phyloP scores from a whole-genome alignment of 2,113 vertebrate genomes.

The Aplodontia rufa region DNA sequence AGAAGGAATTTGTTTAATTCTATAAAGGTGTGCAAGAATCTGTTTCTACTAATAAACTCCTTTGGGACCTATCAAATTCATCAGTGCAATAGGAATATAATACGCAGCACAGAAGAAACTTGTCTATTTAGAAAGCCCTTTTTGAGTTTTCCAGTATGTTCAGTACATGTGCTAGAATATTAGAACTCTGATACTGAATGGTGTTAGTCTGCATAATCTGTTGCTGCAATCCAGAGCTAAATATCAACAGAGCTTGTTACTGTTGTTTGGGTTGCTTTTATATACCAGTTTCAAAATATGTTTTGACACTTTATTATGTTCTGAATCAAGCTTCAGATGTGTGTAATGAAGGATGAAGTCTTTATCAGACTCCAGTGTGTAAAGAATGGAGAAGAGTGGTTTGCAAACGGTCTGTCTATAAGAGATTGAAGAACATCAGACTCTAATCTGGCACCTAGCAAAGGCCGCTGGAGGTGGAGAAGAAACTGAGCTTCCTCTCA shows the following conservation, averaged over 20 bases:
- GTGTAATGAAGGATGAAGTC: conserved; percentile 78
- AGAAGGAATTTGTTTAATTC: neutral
- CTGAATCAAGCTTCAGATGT: conserved; percentile 85
- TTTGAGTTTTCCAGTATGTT: conserved; percentile 34
- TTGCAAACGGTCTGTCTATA: conserved; percentile 76
- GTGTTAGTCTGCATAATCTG: conserved; percentile 63
- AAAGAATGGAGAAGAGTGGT: conserved; percentile 76
- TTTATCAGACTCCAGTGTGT: conserved; percentile 78
- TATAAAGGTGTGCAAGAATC: neutral
- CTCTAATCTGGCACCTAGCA: conserved; percentile 49
- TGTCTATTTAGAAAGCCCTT: neutral
- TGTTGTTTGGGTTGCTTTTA: conserved; percentile 83
- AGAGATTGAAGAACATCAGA: conserved; percentile 73
- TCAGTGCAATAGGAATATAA: neutral
- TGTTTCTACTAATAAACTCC: neutral
- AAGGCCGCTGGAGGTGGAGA: neutral
- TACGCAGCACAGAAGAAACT: neutral
- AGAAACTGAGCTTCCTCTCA: neutral
- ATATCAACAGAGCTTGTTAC: conserved; percentile 73
- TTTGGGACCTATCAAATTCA: neutral
- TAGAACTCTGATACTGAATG: neutral
- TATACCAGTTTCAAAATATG: conserved; percentile 79
- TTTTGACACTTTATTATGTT: conserved; percentile 85
- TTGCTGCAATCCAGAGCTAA: conserved; percentile 76
- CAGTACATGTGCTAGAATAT: conserved; percentile 11